Base-by-base conservation (phyloP, 2,113 vertebrate genomes). In the Progne subis region DNA sequence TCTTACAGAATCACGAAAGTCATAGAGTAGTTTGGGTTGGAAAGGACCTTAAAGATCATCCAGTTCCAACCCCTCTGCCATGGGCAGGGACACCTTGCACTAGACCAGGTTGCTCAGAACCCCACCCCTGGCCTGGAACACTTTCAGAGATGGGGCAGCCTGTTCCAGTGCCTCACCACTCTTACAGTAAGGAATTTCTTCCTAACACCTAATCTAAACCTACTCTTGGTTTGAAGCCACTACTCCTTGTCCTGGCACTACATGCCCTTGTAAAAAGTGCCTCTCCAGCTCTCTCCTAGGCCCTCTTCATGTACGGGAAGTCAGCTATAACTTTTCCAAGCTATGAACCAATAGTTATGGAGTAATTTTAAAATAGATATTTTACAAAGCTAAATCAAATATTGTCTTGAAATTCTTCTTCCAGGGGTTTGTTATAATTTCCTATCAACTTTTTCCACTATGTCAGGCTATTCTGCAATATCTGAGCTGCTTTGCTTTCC, bases 391-490 rank as follows among this genome's bases (percentile, higher is more conserved):
- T 84, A 56, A 72, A 65, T 50, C 15, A 78, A 81, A 77, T 3
- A 20, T 65, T 75, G 26, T 49, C 2, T 29, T 0, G 1, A 57
- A 52, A 65, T 90, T 90, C 0, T 0, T 52, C 20, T 86, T 41
- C 14, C 15, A 84, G 26, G 15, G 3, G 7, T 64, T 72, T 52
- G 17, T 80, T 17, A 13, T 56, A 8, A 28, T 81, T 77, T 80
- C 9, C 19, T 76, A 28, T 52, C 29, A 52, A 19, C 9, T 69
- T 95, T 84, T 53, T n/a, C 50, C 37, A 44, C 21, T n/a, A 2
- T 26, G 46, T 13, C n/a, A 60, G 39, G 32, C 20, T 61, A n/a
- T 32, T 20, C 47, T 79, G 61, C n/a, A 49, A 28, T 32, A 18
- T 17, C 23, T 47, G 59, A 65, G 8, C 32, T 83, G 23, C 28